Base-by-base conservation (phyloP, 2,797 vertebrate species). In the Ctenosaura bakeri region DNA sequence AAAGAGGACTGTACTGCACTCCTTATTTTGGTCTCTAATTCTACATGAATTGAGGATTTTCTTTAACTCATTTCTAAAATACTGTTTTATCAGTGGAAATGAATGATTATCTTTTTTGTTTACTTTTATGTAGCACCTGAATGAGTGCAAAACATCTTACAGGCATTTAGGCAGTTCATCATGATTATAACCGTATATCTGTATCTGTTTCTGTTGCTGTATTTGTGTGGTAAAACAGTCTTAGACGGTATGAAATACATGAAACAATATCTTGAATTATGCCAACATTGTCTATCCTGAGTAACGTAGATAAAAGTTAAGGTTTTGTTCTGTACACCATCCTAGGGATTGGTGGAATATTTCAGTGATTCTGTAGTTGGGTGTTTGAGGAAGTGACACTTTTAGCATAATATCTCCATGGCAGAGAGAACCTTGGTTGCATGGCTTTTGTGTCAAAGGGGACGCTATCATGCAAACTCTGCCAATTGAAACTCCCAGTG, bases 11-110 rank as follows among this genome's bases (percentile, higher is more conserved):
- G 90, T 93, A 84, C 83, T 84, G 82, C 94, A 64, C 81, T 38
- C 50, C n/a, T 26, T 9, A 29, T 93, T 95, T 89, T 73, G 56
- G 52, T 56, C 1, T 32, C 64, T 29, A 88, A 1, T 6, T 46
- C 10, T 26, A 0, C 24, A 90, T 66, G 78, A 32, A 89, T 38
- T 83, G 90, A 85, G 42, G 91, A 93, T 78, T 38, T 81, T 79
- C 79, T 84, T 90, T 89, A 50, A 56, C 90, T 93, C 90, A 54
- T 91, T 78, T 89, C 87, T 78, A 83, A 93, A 95, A 69, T 91
- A 64, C 50, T 90, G 85, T 76, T 84, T 89, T 86, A 88, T 32
- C 54, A 24, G 38, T 62, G 12, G 56, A 84, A 74, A 79, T 81
- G 91, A 88, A 77, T 46, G 71, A 86, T 42, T 62, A 79, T n/a